These are phyloP conservation scores for Grallaria varia DNA, from an alignment of 2,113 vertebrate species.

Conservation along the genomic window DNA sequence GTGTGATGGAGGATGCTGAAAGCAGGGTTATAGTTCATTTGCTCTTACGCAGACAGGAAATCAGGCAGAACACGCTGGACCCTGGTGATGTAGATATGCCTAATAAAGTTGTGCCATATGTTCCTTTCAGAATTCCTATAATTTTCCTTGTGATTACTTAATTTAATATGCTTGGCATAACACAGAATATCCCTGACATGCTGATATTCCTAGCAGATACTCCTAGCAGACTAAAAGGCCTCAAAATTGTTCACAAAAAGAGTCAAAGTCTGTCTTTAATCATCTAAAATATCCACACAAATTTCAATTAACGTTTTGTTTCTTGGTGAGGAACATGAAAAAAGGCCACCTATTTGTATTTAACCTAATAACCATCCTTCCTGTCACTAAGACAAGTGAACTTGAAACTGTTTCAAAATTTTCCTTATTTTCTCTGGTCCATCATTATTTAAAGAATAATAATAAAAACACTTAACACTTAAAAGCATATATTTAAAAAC, in stretches of 20 bases:
- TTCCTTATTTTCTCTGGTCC: background rate
- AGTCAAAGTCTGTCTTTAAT: background rate
- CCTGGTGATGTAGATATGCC: background rate
- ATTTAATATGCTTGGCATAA: background rate
- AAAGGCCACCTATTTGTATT: background rate
- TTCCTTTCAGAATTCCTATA: background rate
- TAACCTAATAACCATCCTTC: background rate
- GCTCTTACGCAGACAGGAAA: background rate
- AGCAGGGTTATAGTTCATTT: background rate
- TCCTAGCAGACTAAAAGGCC: background rate
- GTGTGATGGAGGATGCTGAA: background rate
- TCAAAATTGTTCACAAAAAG: background rate
- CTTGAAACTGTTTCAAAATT: background rate
- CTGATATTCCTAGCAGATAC: background rate
- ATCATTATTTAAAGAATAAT: constrained; percentile 14
- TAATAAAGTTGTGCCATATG: background rate
- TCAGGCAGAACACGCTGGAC: background rate
- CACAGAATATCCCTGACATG: background rate
- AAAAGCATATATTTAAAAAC: constrained; percentile 8
- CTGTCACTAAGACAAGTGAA: background rate
- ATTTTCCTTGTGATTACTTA: background rate
- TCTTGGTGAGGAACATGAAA: background rate
- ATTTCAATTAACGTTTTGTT: background rate
- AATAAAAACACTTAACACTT: constrained; percentile 1
- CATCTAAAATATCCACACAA: background rate